Evolutionary conservation across 2,888 invertebrate species (phyloP).

Genomic region (Tiliacea aurago): DNA sequence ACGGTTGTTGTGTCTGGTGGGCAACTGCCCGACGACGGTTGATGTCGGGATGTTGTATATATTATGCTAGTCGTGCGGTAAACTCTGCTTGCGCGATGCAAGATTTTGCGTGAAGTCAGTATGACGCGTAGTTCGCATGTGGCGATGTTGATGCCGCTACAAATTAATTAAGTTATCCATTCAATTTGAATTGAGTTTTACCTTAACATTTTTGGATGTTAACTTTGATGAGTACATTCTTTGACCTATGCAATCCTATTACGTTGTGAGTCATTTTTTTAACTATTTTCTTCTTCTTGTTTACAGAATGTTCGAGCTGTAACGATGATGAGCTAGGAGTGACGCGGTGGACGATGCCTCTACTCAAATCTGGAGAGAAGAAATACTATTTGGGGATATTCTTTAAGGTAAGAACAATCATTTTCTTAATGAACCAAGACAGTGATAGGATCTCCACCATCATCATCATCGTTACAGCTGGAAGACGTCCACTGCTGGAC

Average conservation of each 20-base stretch:
- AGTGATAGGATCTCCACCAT: not conserved
- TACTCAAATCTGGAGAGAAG: conserved; percentile 96
- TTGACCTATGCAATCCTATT: conserved; percentile 1
- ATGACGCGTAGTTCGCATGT: too few relatives aligned
- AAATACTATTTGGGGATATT: conserved; percentile 97
- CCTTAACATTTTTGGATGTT: not conserved
- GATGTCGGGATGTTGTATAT: too few relatives aligned
- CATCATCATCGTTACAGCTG: too few relatives aligned
- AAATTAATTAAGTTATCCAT: conserved; percentile 10
- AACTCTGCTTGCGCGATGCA: too few relatives aligned
- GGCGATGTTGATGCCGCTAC: too few relatives aligned
- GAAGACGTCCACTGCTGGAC: too few relatives aligned
- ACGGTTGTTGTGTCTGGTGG: too few relatives aligned
- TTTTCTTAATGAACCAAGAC: not conserved
- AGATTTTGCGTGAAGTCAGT: too few relatives aligned
- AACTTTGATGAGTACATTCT: not conserved
- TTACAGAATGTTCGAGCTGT: conserved; percentile 95
- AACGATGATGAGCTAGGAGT: conserved; percentile 93
- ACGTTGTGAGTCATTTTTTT: conserved; percentile 2
- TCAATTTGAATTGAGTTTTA: not conserved
- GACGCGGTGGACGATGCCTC: conserved; percentile 97
- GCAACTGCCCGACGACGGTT: too few relatives aligned
- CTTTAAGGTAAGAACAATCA: conserved; percentile 94
- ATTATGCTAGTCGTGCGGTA: too few relatives aligned
- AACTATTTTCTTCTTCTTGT: conserved; percentile 24